These are phyloP conservation scores for Ophion obscuratus DNA, from an alignment of 2,888 invertebrate species.

Conservation along the genomic window DNA sequence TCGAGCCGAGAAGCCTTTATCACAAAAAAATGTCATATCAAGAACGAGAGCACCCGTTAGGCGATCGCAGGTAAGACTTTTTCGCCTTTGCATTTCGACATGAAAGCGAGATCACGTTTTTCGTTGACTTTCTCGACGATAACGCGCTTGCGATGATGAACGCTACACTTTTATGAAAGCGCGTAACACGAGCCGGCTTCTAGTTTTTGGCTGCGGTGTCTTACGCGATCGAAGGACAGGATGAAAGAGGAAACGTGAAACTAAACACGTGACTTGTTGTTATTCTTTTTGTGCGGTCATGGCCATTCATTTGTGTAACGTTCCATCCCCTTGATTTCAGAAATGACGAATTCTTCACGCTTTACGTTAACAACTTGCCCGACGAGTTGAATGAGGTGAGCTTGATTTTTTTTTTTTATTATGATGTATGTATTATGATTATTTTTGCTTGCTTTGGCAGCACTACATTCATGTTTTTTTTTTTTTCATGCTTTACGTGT, in stretches of 20 bases:
- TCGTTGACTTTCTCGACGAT: background rate
- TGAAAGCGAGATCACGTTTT: background rate
- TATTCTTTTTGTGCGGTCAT: background rate
- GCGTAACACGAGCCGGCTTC: conserved; percentile 18
- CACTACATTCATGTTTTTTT: background rate
- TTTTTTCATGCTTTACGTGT: background rate
- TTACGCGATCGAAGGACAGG: background rate
- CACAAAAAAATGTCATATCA: conserved; percentile 23
- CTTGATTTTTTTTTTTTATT: background rate
- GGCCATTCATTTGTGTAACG: background rate
- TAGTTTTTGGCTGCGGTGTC: background rate
- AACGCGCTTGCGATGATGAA: background rate
- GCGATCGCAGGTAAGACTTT: conserved; percentile 41
- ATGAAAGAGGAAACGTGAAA: background rate
- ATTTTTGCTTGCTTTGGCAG: background rate
- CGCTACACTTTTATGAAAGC: background rate
- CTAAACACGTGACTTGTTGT: background rate
- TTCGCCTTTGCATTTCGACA: background rate
- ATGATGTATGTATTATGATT: background rate
- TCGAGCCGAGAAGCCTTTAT: background rate
- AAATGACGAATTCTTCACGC: conserved; percentile 31
- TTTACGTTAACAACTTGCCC: conserved; percentile 76
- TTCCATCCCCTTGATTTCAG: conserved; percentile 26
- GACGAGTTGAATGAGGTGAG: conserved; percentile 73
- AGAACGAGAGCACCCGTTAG: conserved; percentile 6